Evolutionary conservation across 2,888 invertebrate species (phyloP).

Genomic region (Ecliptopera silaceata): DNA sequence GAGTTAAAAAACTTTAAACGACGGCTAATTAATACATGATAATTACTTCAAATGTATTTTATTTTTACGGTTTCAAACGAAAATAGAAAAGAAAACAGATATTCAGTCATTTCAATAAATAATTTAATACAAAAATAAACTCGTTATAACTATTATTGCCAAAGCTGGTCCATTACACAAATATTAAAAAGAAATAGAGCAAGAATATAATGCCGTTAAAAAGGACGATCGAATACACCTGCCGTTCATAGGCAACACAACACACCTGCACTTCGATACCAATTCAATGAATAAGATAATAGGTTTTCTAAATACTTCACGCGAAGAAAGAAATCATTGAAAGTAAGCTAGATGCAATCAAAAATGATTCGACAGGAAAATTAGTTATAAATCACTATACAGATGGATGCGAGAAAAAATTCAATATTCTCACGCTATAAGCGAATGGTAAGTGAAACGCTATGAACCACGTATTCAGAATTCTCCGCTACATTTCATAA

Average conservation of each 20-base stretch:
- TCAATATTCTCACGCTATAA: slow-evolving; percentile 47
- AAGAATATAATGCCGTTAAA: slow-evolving; percentile 34
- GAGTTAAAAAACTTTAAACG: slow-evolving; percentile 15
- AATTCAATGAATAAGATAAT: slow-evolving; percentile 22
- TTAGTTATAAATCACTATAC: slow-evolving; percentile 11
- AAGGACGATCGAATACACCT: slow-evolving; percentile 46
- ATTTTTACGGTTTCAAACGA: no score
- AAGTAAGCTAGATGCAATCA: slow-evolving; percentile 9
- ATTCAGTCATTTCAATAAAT: no score
- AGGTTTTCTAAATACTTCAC: slow-evolving; percentile 20
- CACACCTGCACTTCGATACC: slow-evolving; percentile 38
- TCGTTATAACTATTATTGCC: not conserved
- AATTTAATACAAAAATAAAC: no score
- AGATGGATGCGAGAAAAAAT: slow-evolving; percentile 16
- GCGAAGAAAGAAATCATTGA: slow-evolving; percentile 17
- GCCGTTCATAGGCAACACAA: slow-evolving; percentile 38
- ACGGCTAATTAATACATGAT: slow-evolving; percentile 8
- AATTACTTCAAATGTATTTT: not conserved
- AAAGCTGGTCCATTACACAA: slow-evolving; percentile 3
- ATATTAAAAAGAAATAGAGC: slow-evolving; percentile 47
- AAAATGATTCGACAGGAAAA: slow-evolving; percentile 9
- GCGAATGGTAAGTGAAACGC: slow-evolving; percentile 19
- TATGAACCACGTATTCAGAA: slow-evolving; percentile 43
- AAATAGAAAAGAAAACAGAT: no score
- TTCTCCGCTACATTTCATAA: slow-evolving; percentile 61